Percentiles rank a stretch among this genome's conserved stretches.
Evolutionary conservation across 2,888 invertebrate genomes (phyloP).

Genomic region (Andrena hattorfiana): DNA sequence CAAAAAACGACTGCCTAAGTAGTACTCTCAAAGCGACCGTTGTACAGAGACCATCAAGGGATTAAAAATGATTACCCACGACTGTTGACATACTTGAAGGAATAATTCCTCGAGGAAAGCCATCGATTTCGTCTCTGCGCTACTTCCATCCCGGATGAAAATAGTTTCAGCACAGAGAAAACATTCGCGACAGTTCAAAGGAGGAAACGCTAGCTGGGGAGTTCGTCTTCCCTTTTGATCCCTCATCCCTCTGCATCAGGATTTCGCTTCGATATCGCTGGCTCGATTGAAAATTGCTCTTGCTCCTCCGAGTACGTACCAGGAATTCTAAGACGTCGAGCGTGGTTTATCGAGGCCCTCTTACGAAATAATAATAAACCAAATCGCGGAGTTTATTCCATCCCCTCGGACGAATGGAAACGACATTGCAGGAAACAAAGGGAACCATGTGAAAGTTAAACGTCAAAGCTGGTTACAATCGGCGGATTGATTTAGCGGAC

Average conservation of each 20-base stretch:
- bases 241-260: conserved; percentile 21
- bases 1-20: too few relatives aligned
- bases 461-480: background rate
- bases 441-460: background rate
- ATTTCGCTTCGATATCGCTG: conserved; percentile 38
- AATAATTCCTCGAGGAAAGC: conserved; percentile 35
- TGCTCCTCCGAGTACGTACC: conserved; percentile 3
- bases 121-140: background rate
- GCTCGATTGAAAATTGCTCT: conserved; percentile 44
- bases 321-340: conserved; percentile 16
- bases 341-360: conserved; percentile 1
- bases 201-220: conserved; percentile 22
- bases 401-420: background rate
- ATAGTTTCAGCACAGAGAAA: conserved; percentile 34
- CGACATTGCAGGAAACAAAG: background rate
- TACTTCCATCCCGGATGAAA: conserved; percentile 9
- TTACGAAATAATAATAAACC: conserved; percentile 11
- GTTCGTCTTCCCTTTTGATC: conserved; percentile 41
- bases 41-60: background rate
- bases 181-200: conserved; percentile 47
- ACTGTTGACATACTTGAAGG: background rate
- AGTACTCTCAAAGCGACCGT: too few relatives aligned
- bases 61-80: background rate
- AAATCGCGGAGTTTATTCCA: background rate
- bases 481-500: background rate